These are phyloP conservation scores for Globicephala melas DNA, from an alignment of 2,113 vertebrate species.

Conservation along the genomic window DNA sequence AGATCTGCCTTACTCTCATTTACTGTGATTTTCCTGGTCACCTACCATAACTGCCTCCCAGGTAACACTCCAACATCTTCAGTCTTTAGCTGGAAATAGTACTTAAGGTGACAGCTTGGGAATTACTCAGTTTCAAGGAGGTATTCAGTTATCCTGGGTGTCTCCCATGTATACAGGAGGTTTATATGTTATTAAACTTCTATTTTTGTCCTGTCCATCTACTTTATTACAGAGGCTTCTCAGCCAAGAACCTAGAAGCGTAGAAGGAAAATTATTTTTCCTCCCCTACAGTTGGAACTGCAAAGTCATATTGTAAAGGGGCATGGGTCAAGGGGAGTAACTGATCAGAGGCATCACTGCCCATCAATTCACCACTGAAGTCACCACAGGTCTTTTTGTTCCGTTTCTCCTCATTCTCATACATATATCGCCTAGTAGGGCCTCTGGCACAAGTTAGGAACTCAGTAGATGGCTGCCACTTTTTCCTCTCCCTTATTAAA, in stretches of 20 bases:
- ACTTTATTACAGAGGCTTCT: not conserved
- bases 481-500: not conserved
- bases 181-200: not conserved
- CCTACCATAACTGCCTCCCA: not conserved
- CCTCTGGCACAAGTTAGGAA: not conserved
- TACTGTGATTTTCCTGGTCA: not conserved
- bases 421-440: not conserved
- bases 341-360: not conserved
- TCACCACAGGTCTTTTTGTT: not conserved
- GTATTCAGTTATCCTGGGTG: not conserved
- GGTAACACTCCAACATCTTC: not conserved
- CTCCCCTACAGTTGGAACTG: not conserved
- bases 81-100: not conserved
- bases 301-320: not conserved
- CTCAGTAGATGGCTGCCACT: not conserved
- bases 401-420: not conserved
- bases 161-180: not conserved
- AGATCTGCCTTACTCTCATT: not conserved
- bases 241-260: not conserved
- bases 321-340: fast-evolving
- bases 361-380: not conserved
- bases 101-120: not conserved
- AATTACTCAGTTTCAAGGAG: not conserved
- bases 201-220: not conserved
- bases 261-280: not conserved